A percentile compares a stretch with the other conserved stretches of the same genome.
These are phyloP conservation scores for Sceliomorpha sp. DNA, from an alignment of 2,888 invertebrate genomes.

Conservation along the genomic window DNA sequence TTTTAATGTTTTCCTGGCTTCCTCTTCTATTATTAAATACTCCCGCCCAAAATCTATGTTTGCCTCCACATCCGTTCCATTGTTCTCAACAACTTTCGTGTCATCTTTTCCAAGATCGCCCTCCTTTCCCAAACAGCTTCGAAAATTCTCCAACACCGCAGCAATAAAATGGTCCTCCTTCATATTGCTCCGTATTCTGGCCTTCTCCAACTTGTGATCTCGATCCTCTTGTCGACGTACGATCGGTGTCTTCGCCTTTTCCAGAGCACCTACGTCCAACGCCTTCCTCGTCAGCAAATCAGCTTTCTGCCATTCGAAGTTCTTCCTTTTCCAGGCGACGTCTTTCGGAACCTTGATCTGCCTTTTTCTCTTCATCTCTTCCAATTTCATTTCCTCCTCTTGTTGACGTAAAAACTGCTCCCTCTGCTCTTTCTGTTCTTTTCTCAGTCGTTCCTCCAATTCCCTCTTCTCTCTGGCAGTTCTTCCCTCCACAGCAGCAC, in stretches of 20 bases:
- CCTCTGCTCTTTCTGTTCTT: conserved; percentile 82
- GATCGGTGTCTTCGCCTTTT: conserved; percentile 83
- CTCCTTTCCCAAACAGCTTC: too few relatives aligned
- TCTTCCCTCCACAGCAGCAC: conserved; percentile 55
- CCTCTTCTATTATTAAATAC: too few relatives aligned
- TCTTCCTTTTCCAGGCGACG: conserved; percentile 84
- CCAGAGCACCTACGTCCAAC: conserved; percentile 83
- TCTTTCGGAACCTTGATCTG: conserved; percentile 60
- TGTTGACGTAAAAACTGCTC: conserved; percentile 59
- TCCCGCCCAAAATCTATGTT: too few relatives aligned
- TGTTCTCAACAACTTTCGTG: too few relatives aligned
- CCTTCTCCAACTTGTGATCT: conserved; percentile 81
- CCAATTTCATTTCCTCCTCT: conserved; percentile 68
- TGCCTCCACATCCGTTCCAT: too few relatives aligned
- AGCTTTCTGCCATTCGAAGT: conserved; percentile 84
- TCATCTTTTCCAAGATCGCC: too few relatives aligned
- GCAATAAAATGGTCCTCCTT: conserved; percentile 56
- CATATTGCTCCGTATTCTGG: conserved; percentile 41
- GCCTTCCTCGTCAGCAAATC: conserved; percentile 84
- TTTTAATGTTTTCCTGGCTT: too few relatives aligned
- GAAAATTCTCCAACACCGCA: too few relatives aligned
- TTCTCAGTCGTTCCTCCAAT: conserved; percentile 80
- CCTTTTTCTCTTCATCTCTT: conserved; percentile 57
- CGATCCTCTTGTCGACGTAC: conserved; percentile 82
- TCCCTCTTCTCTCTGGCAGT: conserved; percentile 49